A percentile compares a stretch with the other conserved stretches of the same genome.
phyloP scores from a whole-genome alignment of 37 sponge, comb jelly and placozoan species.

The Chondrosia reniformis region DNA sequence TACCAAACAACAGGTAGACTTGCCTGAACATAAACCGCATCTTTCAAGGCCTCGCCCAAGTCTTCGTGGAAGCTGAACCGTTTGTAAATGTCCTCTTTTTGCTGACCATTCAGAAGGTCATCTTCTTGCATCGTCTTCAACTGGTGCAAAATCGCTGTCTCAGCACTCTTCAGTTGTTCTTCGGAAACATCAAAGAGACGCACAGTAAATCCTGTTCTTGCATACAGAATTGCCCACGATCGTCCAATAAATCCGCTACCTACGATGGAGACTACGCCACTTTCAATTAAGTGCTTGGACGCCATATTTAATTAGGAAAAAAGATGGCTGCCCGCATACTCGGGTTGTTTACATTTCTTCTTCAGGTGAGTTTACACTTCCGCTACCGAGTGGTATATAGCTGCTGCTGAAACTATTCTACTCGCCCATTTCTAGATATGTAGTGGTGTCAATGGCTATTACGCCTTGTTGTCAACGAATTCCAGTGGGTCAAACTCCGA shows the following conservation, averaged over 20 bases:
- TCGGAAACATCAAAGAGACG: slow-evolving; percentile 63
- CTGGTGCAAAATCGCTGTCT: slow-evolving; percentile 37
- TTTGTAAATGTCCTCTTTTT: slow-evolving; percentile 36
- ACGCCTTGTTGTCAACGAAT: no score
- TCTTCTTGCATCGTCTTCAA: slow-evolving; percentile 57
- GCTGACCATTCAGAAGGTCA: slow-evolving; percentile 57
- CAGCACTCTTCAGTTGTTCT: slow-evolving; percentile 64
- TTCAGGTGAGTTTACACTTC: no score
- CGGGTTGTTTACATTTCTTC: no score
- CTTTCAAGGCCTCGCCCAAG: slow-evolving; percentile 61
- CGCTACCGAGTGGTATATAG: no score
- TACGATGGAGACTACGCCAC: no score
- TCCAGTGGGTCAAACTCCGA: no score
- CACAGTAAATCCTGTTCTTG: slow-evolving; percentile 63
- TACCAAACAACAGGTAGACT: neutral
- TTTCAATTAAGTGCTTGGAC: no score
- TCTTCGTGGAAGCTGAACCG: slow-evolving; percentile 21
- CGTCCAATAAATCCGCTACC: slow-evolving; percentile 89
- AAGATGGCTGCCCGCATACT: no score
- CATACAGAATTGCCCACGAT: slow-evolving; percentile 82
- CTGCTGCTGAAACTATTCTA: no score
- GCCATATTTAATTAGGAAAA: no score
- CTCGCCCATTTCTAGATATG: no score
- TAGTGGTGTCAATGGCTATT: no score
- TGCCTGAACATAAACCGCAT: slow-evolving; percentile 80